Base-by-base conservation (phyloP, 1,140 invertebrate genomes). In the Drosophila bifasciata region DNA sequence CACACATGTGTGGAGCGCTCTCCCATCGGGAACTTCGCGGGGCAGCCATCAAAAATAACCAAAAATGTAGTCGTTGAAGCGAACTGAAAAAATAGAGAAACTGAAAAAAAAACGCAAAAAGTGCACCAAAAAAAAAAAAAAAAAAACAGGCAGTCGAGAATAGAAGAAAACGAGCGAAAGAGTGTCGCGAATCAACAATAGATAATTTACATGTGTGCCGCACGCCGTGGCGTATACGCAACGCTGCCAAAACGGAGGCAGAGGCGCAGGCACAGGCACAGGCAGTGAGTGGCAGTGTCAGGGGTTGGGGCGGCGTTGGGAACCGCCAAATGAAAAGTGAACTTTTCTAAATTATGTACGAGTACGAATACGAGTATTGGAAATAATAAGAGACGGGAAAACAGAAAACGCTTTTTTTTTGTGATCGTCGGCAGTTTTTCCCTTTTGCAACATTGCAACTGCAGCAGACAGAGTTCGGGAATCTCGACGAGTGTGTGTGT, bases 171-270 rank as follows among this genome's bases (percentile, higher is more conserved):
- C 39, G 50, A 52, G 51, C 23, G 58, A 77, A 45, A 75, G 55
- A 72, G 51, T 76, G 32, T 36, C 32, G 32, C 36, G 46, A 64
- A 64, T 75, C 53, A 76, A 58, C 61, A 61, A 71, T 53, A 53
- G 36, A 28, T 32, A 58, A 57, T 59, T 56, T 63, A 58, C 50
- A 21, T 59, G 62, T 25, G 49, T 55, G 53, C 36, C n/a, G 15
- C 21, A 48, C 52, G 40, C 60, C 79, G 48, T 49, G 52, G 50
- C 79, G 79, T 83, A 75, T 83, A 78, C 74, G 79, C 79, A 74
- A 81, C 69, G 50, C 48, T 36, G 45, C 16, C 41, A 9, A 7
- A 11, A 21, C 28, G 8, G 7, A 28, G 11, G 15, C 39, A 17
- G 23, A 21, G 44, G 39, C 43, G 44, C 8, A 28, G 39, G 15